Percentiles rank a stretch among this genome's conserved stretches.
These are phyloP conservation scores for Prionace glauca DNA, from an alignment of 2,797 vertebrate species.

Conservation along the genomic window DNA sequence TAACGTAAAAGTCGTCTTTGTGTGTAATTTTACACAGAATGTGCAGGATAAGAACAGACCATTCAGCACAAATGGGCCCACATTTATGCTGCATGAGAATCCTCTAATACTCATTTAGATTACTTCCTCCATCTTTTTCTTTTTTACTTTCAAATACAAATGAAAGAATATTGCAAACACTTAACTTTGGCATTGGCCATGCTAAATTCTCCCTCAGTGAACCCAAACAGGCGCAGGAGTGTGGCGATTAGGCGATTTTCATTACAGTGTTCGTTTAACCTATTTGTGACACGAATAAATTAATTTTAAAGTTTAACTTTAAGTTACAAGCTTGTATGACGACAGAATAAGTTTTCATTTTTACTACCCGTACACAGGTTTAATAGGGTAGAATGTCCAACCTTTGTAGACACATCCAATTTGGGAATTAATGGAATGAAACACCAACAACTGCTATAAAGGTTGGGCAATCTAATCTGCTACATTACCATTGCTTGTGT, in stretches of 20 bases:
- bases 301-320: too few relatives aligned
- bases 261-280: too few relatives aligned
- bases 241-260: too few relatives aligned
- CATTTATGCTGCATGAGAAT: too few relatives aligned
- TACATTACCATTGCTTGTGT: not conserved
- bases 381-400: not conserved
- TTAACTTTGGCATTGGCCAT: not conserved
- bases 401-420: not conserved
- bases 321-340: not conserved
- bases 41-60: too few relatives aligned
- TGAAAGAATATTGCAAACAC: not conserved
- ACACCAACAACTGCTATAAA: not conserved
- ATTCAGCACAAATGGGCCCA: too few relatives aligned
- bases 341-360: not conserved
- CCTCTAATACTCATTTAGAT: not conserved
- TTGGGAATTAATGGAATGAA: not conserved
- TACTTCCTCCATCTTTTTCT: not conserved
- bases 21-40: too few relatives aligned
- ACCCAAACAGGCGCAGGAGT: too few relatives aligned
- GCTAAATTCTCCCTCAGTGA: too few relatives aligned
- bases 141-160: not conserved
- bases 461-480: not conserved
- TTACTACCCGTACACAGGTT: not conserved
- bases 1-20: too few relatives aligned
- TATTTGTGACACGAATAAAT: too few relatives aligned